A percentile compares a stretch with the other conserved stretches of the same genome.
These are phyloP conservation scores for Saccopteryx bilineata DNA, from an alignment of 2,113 vertebrate genomes.

Conservation along the genomic window DNA sequence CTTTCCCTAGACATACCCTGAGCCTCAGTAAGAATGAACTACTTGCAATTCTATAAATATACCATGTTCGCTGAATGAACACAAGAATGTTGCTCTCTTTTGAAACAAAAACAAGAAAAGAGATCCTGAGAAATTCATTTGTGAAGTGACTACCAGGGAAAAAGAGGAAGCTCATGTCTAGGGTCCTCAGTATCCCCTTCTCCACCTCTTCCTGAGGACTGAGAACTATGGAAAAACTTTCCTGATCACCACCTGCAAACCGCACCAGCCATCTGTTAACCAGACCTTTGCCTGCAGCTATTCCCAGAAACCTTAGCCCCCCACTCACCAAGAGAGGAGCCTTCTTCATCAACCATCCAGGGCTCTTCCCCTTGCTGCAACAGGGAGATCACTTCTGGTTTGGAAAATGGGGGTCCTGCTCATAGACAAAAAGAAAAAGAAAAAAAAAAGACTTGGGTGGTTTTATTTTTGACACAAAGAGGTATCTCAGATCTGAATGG, in stretches of 20 bases:
- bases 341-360: slow-evolving; percentile 69
- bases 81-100: not conserved
- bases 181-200: not conserved
- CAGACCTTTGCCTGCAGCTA: rapidly evolving
- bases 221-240: not conserved
- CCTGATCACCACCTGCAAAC: not conserved
- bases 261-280: not conserved
- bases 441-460: not conserved
- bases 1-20: not conserved
- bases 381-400: slow-evolving; percentile 80
- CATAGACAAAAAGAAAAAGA: not conserved
- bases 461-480: not conserved
- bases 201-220: not conserved
- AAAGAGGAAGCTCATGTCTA: not conserved
- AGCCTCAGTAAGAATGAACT: not conserved
- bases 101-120: not conserved
- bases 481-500: not conserved
- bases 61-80: not conserved
- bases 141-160: not conserved
- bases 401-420: slow-evolving; percentile 74
- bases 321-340: slow-evolving; percentile 65
- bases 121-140: not conserved
- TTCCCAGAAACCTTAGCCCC: not conserved
- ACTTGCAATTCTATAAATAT: not conserved
- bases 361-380: slow-evolving; percentile 79